Evolutionary conservation across 2,888 invertebrate species (phyloP).

Genomic region (Fabriciana adippe): DNA sequence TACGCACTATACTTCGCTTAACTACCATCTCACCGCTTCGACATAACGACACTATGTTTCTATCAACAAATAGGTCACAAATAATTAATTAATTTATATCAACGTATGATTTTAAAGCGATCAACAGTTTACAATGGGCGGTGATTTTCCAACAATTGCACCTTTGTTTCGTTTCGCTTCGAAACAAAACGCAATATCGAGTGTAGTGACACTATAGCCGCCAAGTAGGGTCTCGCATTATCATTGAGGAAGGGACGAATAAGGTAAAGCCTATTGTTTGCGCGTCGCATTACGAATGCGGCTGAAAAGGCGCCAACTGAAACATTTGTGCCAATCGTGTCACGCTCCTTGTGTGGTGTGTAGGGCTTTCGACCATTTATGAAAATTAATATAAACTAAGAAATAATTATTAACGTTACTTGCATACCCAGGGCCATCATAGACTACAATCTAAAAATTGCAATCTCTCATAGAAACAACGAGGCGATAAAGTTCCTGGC

Average conservation of each 20-base stretch:
- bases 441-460: too few species aligned
- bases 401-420: too few species aligned
- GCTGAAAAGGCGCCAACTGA: constrained; percentile 23
- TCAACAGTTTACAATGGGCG: constrained; percentile 9
- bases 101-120: too few species aligned
- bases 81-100: too few species aligned
- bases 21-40: too few species aligned
- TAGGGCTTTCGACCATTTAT: constrained; percentile 9
- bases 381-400: neutral
- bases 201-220: neutral
- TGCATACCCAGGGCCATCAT: too few species aligned
- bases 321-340: constrained; percentile 15
- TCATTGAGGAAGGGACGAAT: constrained; percentile 11
- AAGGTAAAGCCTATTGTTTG: constrained; percentile 3
- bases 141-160: constrained; percentile 15
- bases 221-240: neutral
- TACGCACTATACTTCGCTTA: too few species aligned
- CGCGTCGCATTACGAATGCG: neutral
- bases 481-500: too few species aligned
- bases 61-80: too few species aligned
- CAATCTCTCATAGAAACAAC: too few species aligned
- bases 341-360: constrained; percentile 11
- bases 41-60: too few species aligned
- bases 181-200: constrained; percentile 20
- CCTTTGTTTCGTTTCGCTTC: constrained; percentile 12